Conservation (phyloP, 2,113 vertebrate genomes). For the Calidris pygmaea region DNA sequence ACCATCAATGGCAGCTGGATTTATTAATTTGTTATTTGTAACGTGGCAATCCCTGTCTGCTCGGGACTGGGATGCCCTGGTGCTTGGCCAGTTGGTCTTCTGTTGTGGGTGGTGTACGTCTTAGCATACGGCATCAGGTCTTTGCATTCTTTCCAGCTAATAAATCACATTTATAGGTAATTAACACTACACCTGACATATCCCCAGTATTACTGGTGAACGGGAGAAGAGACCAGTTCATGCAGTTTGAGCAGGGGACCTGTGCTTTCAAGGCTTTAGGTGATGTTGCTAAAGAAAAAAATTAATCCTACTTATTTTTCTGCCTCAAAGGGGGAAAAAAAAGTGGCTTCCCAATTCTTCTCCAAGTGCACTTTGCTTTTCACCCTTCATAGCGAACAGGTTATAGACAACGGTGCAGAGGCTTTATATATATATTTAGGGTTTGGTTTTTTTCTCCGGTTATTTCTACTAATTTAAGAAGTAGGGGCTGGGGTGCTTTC, state of each 20-base stretch:
- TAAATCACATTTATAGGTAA: not conserved
- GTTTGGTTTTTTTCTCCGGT: not conserved
- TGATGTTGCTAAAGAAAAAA: not conserved
- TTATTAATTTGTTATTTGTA: not conserved
- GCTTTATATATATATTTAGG: not conserved
- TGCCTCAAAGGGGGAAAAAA: not conserved
- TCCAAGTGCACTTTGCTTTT: not conserved
- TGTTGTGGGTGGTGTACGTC: not conserved
- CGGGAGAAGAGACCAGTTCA: not conserved
- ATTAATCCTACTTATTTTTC: not conserved
- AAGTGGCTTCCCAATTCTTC: not conserved
- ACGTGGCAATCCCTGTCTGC: accelerated
- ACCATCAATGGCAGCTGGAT: not conserved
- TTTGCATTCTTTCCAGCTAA: not conserved
- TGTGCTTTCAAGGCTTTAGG: not conserved
- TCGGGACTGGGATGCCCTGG: not conserved
- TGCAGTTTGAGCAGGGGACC: not conserved
- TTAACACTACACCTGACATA: not conserved
- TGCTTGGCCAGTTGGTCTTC: not conserved
- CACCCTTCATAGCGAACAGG: not conserved
- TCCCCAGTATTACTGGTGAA: not conserved
- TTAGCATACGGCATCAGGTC: not conserved
- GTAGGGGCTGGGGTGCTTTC: no score
- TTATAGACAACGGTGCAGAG: not conserved
- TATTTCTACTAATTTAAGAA: not conserved